These are phyloP conservation scores for Microcebus lehilahytsara DNA, from an alignment of 2,113 vertebrate species.

Conservation along the genomic window DNA sequence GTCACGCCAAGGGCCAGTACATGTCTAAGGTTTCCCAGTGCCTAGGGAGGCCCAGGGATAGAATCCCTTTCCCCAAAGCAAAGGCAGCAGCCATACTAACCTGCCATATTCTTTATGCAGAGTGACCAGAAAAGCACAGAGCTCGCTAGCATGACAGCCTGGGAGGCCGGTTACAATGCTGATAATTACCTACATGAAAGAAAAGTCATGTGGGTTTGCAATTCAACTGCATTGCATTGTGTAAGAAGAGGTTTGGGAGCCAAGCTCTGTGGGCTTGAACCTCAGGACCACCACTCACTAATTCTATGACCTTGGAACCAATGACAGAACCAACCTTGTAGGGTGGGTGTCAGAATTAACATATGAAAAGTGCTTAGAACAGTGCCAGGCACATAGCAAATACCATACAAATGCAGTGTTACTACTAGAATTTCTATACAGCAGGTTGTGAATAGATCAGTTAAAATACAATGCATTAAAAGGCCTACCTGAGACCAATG, in stretches of 20 bases:
- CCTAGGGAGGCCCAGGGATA: neutral
- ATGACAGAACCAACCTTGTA: neutral
- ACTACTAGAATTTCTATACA: neutral
- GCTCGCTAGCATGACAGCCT: constrained; percentile 91
- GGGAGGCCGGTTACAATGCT: constrained; percentile 93
- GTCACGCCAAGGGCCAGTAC: neutral
- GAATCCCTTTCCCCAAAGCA: neutral
- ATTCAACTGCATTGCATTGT: neutral
- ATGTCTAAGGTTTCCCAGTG: neutral
- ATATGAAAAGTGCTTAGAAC: neutral
- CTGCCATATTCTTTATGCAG: constrained; percentile 91
- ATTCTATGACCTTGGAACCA: neutral
- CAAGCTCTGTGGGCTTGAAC: neutral
- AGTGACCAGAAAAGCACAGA: constrained; percentile 89
- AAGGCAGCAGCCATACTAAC: constrained; percentile 81
- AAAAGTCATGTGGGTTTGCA: constrained; percentile 13
- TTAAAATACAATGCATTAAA: neutral
- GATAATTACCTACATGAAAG: constrained; percentile 87
- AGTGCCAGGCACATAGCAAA: neutral
- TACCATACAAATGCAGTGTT: neutral
- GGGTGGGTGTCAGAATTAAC: neutral
- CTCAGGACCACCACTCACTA: neutral
- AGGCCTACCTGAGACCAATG: neutral
- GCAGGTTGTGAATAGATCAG: neutral
- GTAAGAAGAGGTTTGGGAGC: neutral